These are phyloP conservation scores for Rhinella marina DNA, from an alignment of 2,797 vertebrate genomes.

Conservation along the genomic window DNA sequence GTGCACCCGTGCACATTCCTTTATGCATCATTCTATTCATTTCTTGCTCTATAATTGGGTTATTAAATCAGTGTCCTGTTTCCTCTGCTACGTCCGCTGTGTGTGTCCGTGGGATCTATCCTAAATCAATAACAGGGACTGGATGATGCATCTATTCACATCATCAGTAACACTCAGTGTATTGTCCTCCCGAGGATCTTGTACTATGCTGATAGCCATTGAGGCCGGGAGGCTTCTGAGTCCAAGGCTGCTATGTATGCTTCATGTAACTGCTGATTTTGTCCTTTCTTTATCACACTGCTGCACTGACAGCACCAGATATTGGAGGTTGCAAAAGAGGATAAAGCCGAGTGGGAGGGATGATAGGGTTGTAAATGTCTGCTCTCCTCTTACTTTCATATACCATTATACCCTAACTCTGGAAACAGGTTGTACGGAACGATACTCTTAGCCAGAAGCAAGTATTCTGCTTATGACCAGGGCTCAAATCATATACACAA, in stretches of 20 bases:
- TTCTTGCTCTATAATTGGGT: too few relatives aligned
- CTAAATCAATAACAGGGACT: background rate
- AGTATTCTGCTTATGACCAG: too few relatives aligned
- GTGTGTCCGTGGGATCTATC: background rate
- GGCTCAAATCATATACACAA: too few relatives aligned
- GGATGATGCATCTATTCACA: background rate
- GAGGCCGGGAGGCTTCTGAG: background rate
- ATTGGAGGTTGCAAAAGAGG: background rate
- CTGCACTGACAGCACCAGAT: background rate
- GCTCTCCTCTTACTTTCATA: background rate
- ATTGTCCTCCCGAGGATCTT: background rate
- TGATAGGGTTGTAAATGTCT: background rate
- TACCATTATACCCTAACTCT: too few relatives aligned
- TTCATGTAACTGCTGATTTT: background rate
- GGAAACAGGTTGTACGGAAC: too few relatives aligned
- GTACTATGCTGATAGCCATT: background rate
- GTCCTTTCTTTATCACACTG: background rate
- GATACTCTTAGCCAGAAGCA: too few relatives aligned
- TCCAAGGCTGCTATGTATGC: background rate
- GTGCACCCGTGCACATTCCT: too few relatives aligned
- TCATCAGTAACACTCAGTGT: background rate
- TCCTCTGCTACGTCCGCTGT: background rate
- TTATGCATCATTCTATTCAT: too few relatives aligned
- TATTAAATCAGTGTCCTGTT: too few relatives aligned
- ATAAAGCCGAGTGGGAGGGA: background rate